These are phyloP conservation scores for Oncorhynchus clarkii DNA, from an alignment of 2,113 vertebrate genomes.

Conservation along the genomic window DNA sequence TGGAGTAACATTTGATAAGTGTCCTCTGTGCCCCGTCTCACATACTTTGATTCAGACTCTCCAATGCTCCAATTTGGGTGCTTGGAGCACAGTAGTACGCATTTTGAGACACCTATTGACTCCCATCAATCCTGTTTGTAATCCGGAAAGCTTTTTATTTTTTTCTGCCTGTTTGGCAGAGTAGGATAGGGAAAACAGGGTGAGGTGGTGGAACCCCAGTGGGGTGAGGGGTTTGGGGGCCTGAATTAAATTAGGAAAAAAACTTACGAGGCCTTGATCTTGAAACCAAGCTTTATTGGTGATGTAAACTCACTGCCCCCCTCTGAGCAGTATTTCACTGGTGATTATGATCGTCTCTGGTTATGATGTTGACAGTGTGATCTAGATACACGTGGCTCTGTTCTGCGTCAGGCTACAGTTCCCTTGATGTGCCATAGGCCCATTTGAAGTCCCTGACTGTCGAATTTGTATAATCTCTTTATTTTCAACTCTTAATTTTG, in stretches of 20 bases:
- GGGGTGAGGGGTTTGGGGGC: slow-evolving; percentile 9
- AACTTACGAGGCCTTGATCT: neutral
- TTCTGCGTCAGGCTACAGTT: neutral
- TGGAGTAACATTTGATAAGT: too few species aligned
- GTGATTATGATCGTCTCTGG: neutral
- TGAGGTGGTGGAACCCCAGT: slow-evolving; percentile 10
- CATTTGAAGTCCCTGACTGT: neutral
- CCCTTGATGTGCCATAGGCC: too few species aligned
- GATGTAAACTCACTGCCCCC: neutral
- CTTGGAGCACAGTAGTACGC: too few species aligned
- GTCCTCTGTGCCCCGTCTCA: too few species aligned
- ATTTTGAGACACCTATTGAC: neutral
- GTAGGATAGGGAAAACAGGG: slow-evolving; percentile 55
- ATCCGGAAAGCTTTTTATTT: slow-evolving; percentile 18
- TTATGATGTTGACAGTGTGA: neutral
- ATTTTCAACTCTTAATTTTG: too few species aligned
- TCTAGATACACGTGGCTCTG: neutral
- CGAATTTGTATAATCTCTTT: neutral
- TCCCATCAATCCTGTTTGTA: neutral
- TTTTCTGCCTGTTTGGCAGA: slow-evolving; percentile 41
- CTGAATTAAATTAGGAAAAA: slow-evolving; percentile 25
- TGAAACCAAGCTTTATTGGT: neutral
- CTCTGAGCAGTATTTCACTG: neutral
- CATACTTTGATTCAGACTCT: too few species aligned
- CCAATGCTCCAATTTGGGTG: too few species aligned